Percentiles rank a stretch among this genome's conserved stretches.
Conservation (phyloP, 2,113 vertebrate genomes). For the Neoarius graeffei region DNA sequence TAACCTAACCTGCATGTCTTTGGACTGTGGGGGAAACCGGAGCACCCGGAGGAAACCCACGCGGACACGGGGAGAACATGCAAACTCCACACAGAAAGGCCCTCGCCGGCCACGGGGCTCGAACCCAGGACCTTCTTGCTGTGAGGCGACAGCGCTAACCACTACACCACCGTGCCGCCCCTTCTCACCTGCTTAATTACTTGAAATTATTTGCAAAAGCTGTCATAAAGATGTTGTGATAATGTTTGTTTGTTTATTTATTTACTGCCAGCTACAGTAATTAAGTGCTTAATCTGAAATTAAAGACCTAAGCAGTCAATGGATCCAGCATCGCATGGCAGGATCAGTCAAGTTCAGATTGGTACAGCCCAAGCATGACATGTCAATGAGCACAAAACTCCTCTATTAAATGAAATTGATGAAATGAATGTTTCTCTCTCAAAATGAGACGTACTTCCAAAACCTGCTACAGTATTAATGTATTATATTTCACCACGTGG, state of each 20-base stretch:
- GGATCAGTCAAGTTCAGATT: neutral
- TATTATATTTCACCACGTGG: too few relatives aligned
- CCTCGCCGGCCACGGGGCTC: too few relatives aligned
- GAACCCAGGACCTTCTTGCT: too few relatives aligned
- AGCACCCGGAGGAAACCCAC: too few relatives aligned
- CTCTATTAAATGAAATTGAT: neutral
- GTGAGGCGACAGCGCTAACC: too few relatives aligned
- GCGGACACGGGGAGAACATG: too few relatives aligned
- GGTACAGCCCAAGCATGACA: neutral
- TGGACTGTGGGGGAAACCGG: too few relatives aligned
- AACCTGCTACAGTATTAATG: neutral
- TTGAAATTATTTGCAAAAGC: neutral
- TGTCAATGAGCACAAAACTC: neutral
- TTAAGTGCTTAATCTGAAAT: neutral
- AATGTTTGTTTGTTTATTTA: neutral
- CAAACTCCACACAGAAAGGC: too few relatives aligned
- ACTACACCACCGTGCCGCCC: too few relatives aligned
- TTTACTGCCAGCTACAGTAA: neutral
- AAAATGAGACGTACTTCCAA: neutral
- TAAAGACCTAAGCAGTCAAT: neutral
- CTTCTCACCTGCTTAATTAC: neutral
- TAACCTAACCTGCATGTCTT: too few relatives aligned
- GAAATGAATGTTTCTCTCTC: too few relatives aligned
- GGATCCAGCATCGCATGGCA: neutral
- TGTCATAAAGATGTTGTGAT: neutral